These are phyloP conservation scores for Tenebrio molitor DNA, from an alignment of 1,140 invertebrate species.

Conservation along the genomic window DNA sequence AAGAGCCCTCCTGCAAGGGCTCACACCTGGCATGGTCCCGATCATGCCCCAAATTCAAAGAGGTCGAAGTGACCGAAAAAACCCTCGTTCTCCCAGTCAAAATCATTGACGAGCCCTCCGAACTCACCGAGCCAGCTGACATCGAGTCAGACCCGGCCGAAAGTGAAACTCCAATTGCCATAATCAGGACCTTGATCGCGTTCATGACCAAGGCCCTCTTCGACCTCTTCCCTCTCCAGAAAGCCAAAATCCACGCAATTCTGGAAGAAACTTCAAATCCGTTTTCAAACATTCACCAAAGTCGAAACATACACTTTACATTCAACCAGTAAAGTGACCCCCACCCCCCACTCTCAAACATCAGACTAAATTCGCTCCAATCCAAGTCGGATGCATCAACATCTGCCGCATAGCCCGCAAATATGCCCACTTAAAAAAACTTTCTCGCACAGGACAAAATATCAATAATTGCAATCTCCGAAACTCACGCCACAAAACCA, in stretches of 20 bases:
- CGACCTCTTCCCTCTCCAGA: not conserved
- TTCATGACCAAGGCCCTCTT: conserved; percentile 4
- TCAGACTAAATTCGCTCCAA: not conserved
- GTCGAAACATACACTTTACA: conserved; percentile 31
- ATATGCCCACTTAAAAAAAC: not conserved
- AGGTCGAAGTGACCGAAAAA: not conserved
- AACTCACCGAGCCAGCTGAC: not conserved
- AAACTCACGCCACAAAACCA: not conserved
- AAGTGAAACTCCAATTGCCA: not conserved
- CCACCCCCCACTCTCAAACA: no score
- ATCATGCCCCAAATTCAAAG: not conserved
- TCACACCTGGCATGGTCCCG: not conserved
- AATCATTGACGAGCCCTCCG: not conserved
- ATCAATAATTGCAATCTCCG: not conserved
- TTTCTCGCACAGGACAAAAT: not conserved
- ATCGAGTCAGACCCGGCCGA: not conserved
- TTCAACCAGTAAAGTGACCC: conserved; percentile 33
- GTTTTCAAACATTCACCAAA: not conserved
- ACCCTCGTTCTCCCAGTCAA: not conserved
- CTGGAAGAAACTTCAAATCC: conserved; percentile 5
- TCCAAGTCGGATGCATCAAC: not conserved
- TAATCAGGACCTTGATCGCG: not conserved
- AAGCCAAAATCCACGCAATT: conserved; percentile 5
- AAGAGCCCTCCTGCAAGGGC: not conserved
- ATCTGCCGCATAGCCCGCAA: not conserved